Percentiles rank a stretch among this genome's conserved stretches.
These are phyloP conservation scores for Gavia stellata DNA, from an alignment of 2,113 vertebrate species.

Conservation along the genomic window DNA sequence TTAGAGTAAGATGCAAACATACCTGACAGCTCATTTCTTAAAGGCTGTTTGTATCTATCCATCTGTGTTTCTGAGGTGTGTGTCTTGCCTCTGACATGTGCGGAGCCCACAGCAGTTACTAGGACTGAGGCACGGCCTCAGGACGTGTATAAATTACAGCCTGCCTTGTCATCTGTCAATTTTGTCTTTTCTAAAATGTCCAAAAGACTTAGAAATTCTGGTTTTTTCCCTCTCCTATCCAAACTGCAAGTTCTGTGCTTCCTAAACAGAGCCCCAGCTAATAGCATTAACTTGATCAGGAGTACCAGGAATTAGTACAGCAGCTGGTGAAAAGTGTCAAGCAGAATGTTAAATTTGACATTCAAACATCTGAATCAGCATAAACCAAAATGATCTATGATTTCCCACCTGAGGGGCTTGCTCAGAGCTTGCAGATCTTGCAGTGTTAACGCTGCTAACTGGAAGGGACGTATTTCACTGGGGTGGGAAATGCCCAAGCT, in stretches of 20 bases:
- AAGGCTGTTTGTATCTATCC: not conserved
- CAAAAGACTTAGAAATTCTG: not conserved
- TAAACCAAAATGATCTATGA: not conserved
- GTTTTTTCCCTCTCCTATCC: not conserved
- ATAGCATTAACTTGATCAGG: not conserved
- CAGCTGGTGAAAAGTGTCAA: not conserved
- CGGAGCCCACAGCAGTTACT: not conserved
- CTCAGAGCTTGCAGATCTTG: not conserved
- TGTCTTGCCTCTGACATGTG: not conserved
- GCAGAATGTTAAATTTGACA: not conserved
- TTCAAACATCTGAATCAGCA: not conserved
- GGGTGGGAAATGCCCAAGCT: not conserved
- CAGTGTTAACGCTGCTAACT: not conserved
- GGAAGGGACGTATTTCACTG: not conserved
- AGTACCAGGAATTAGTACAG: not conserved
- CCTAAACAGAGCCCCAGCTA: not conserved
- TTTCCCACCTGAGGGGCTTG: not conserved
- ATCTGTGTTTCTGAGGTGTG: not conserved
- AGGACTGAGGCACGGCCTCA: not conserved
- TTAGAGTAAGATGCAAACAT: not conserved
- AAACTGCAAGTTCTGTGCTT: not conserved
- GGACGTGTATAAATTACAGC: not conserved
- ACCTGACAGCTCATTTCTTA: not conserved
- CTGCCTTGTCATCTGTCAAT: not conserved
- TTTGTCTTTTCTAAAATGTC: not conserved